Evolutionary conservation across 2,888 invertebrate genomes (phyloP), one percentile per base, ranked within the genome.

Genomic region (Exocentrus adspersus): DNA sequence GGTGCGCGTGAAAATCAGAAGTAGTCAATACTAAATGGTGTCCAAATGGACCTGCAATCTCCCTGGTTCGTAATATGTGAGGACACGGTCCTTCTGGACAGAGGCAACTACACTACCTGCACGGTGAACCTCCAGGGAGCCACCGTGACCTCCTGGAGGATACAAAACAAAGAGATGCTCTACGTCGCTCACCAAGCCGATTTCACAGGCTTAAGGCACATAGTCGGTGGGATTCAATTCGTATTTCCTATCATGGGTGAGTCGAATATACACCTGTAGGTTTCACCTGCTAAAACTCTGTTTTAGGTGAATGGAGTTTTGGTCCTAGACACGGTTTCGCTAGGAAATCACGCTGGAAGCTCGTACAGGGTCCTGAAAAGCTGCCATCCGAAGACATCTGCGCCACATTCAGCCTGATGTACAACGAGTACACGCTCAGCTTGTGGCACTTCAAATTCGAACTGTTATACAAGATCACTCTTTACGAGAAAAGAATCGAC

Each of bases 31-130:
- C n/a, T n/a, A n/a, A n/a, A n/a, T n/a, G n/a, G n/a, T n/a, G n/a
- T n/a, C n/a, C n/a, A n/a, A n/a, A n/a, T n/a, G n/a, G n/a, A n/a
- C n/a, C n/a, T n/a, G n/a, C n/a, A n/a, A n/a, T n/a, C n/a, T n/a
- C n/a, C n/a, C n/a, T n/a, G n/a, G n/a, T n/a, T n/a, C n/a, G n/a
- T n/a, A n/a, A n/a, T n/a, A n/a, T n/a, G n/a, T n/a, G n/a, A 9
- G 4, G 12, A 37, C 12, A 12, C 14, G 5, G 14, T 37, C 10
- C n/a, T 37, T 14, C 12, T 37, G 5, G 37, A 37, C 12, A 9
- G 37, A 9, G 73, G 72, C n/a, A 58, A 70, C 52, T 70, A 73
- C 57, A 73, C 74, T 1, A 69, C 73, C 1, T 70, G 70, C 32
- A 68, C 72, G 9, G 56, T 74, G 6, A 64, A 71, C 45, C 63